Conservation (phyloP, 53 echinoderm and acorn worm genomes). For the Apostichopus leukothele region DNA sequence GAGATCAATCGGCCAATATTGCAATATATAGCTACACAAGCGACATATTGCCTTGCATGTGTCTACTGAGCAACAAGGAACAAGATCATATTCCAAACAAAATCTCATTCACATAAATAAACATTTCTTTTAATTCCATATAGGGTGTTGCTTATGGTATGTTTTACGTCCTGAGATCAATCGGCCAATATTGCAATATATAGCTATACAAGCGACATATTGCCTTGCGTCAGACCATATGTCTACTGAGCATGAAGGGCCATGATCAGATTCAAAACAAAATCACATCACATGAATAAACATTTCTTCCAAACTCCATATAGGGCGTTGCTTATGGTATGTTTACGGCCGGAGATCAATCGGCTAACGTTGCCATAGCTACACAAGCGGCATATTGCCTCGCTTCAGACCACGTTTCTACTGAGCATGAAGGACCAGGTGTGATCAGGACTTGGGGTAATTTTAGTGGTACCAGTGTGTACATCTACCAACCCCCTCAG, state of each 20-base stretch:
- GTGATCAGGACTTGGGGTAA: neutral
- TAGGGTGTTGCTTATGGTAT: neutral
- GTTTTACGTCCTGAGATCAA: neutral
- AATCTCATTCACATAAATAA: too few species aligned
- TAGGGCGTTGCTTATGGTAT: neutral
- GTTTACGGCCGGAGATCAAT: neutral
- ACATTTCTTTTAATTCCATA: neutral
- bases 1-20: neutral
- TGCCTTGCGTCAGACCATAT: neutral
- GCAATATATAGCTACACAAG: neutral
- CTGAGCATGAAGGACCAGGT: slow-evolving; percentile 15
- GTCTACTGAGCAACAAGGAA: neutral
- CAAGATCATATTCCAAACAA: too few species aligned
- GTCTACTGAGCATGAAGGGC: slow-evolving; percentile 1
- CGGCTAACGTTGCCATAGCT: neutral
- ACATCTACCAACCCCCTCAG: neutral
- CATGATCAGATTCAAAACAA: neutral
- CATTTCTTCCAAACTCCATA: too few species aligned
- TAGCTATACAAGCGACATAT: neutral
- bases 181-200: neutral
- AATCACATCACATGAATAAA: too few species aligned
- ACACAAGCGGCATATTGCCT: neutral
- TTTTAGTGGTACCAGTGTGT: slow-evolving; percentile 7
- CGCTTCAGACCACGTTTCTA: neutral
- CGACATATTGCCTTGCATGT: neutral